Base-by-base conservation (phyloP, 2,888 invertebrate genomes). In the Zonitis immaculata region DNA sequence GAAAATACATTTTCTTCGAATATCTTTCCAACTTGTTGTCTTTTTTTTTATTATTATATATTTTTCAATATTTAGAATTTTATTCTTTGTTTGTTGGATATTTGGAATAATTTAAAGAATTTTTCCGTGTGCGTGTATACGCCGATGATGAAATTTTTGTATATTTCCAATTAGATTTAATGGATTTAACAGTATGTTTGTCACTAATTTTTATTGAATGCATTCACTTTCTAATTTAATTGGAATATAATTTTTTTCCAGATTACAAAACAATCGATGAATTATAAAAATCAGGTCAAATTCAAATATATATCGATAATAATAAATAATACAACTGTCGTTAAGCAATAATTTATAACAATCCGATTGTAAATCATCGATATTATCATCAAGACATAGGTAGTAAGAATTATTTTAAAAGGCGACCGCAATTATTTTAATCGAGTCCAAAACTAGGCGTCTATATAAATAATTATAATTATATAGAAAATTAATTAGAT, bases 201-300 rank as follows among this genome's bases (percentile, higher is more conserved):
- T 32, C 32, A 32, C 14, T 14, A 32, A n/a, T 32, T 32, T 32
- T 32, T 32, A 14, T 32, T 32, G 8, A 32, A 32, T 32, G 32
- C 32, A 32, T 32, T 32, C 44, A 44, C 44, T 44, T 44, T 44
- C 44, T 44, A 44, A 26, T 44, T 44, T 44, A 44, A 44, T 44
- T 44, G 44, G 44, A 44, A n/a, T 27, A 44, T 44, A 44, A 44
- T 44, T 44, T 27, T n/a, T n/a, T n/a, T n/a, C n/a, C 26, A 25
- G 44, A 44, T 44, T 44, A 27, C 44, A 44, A 44, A 44, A 44
- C 44, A 44, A 44, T 44, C 32, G 14, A 32, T 32, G 32, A 32
- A 32, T 32, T 14, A 14, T 32, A 32, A 32, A 32, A 32, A 32
- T 32, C 32, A 32, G 32, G 32, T 7, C 32, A 32, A 32, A 7